Percentiles rank a stretch among this genome's conserved stretches.
Evolutionary conservation across 2,888 invertebrate species (phyloP).

Genomic region (Mythimna pallens): DNA sequence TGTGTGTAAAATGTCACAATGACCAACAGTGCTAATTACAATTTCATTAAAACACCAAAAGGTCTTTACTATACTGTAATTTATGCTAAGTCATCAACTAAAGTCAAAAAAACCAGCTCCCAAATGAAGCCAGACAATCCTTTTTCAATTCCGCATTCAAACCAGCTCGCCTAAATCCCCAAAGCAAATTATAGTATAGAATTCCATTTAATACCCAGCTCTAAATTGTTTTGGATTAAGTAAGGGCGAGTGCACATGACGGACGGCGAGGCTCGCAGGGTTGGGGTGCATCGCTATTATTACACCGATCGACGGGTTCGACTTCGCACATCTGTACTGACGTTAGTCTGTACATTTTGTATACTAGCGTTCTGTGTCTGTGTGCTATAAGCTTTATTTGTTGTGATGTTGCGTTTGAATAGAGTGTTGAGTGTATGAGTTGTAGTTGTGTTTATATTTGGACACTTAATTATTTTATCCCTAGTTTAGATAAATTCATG

Average conservation of each 20-base stretch:
- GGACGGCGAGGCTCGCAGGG: conserved; percentile 61
- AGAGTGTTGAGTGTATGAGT: neutral
- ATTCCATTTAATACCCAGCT: conserved; percentile 58
- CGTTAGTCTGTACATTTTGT: conserved; percentile 53
- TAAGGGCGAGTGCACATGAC: conserved; percentile 81
- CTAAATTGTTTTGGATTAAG: conserved; percentile 70
- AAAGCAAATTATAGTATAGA: conserved; percentile 61
- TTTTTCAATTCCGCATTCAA: conserved; percentile 26
- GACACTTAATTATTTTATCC: neutral
- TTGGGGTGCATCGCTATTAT: conserved; percentile 64
- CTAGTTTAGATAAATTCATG: neutral
- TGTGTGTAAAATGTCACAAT: no score
- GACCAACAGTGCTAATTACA: neutral
- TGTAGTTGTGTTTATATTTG: neutral
- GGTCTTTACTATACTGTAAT: neutral
- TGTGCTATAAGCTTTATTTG: conserved; percentile 45
- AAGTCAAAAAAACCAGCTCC: neutral
- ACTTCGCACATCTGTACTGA: conserved; percentile 55
- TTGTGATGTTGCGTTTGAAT: conserved; percentile 19
- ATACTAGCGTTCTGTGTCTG: neutral
- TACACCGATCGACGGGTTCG: conserved; percentile 55
- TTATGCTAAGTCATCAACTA: neutral
- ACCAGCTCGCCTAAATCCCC: conserved; percentile 39
- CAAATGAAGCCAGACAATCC: neutral
- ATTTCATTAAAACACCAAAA: neutral